These are phyloP conservation scores for Trinectes maculatus DNA, from an alignment of 2,113 vertebrate genomes.

Conservation along the genomic window DNA sequence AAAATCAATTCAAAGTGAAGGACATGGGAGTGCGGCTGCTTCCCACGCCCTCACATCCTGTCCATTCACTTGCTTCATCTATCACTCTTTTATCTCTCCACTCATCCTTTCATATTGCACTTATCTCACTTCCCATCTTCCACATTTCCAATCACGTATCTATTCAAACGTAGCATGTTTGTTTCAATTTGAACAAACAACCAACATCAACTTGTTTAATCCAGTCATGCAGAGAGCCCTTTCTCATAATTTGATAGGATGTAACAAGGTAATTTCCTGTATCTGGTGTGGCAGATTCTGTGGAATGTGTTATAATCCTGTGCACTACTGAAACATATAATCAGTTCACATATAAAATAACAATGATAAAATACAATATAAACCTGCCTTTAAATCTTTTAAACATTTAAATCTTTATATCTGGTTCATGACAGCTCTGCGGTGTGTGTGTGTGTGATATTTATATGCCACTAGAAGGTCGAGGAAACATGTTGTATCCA, in stretches of 20 bases:
- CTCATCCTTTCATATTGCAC: conserved; percentile 68
- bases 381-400: no score
- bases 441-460: no score
- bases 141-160: conserved; percentile 34
- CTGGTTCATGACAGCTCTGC: neutral
- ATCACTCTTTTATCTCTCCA: conserved; percentile 37
- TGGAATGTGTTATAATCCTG: neutral
- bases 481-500: no score
- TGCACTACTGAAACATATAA: neutral
- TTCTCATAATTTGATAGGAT: conserved; percentile 2
- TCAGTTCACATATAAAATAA: neutral
- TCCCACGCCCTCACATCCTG: conserved; percentile 45
- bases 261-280: neutral
- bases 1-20: conserved; percentile 41
- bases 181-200: conserved; percentile 13
- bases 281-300: conserved; percentile 5
- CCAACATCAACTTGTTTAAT: neutral
- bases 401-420: neutral
- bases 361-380: neutral
- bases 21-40: conserved; percentile 12
- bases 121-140: conserved; percentile 50
- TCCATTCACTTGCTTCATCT: conserved; percentile 60
- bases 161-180: conserved; percentile 21
- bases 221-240: neutral
- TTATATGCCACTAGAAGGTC: no score